phyloP scores from a whole-genome alignment of 1,140 invertebrate genomes.

The Orius insidiosus region DNA sequence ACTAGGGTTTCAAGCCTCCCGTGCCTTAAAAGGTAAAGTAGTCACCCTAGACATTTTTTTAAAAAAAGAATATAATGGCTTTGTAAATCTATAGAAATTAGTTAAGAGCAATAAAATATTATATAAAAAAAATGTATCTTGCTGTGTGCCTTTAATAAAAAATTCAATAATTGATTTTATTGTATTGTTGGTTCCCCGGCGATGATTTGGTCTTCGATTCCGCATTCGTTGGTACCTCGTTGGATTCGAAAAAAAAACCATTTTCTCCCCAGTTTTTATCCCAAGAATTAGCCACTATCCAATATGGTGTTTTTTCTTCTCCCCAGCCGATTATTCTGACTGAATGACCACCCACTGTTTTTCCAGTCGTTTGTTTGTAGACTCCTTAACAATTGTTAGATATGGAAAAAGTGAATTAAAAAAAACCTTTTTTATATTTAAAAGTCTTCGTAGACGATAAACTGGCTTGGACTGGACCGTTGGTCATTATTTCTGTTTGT shows the following conservation, averaged over 20 bases:
- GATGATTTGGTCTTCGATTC: conserved; percentile 40
- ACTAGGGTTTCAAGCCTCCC: too few species aligned
- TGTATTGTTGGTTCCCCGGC: too few species aligned
- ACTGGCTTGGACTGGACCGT: conserved; percentile 18
- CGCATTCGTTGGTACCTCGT: conserved; percentile 63
- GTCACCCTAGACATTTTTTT: too few species aligned
- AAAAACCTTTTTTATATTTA: conserved; percentile 17
- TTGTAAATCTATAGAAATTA: too few species aligned
- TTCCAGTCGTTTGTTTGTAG: conserved; percentile 59
- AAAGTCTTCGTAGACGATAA: conserved; percentile 20
- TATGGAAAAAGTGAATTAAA: too few species aligned
- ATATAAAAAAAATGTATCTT: too few species aligned
- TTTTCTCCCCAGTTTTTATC: conserved; percentile 74
- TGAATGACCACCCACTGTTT: conserved; percentile 67
- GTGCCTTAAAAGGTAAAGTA: too few species aligned
- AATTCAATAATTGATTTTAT: too few species aligned
- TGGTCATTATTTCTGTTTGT: conserved; percentile 14
- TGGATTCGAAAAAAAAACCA: conserved; percentile 82
- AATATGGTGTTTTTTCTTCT: conserved; percentile 40
- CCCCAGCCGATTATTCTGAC: conserved; percentile 71
- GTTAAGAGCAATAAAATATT: too few species aligned
- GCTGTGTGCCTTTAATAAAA: too few species aligned
- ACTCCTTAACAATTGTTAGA: conserved; percentile 35
- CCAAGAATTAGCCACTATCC: conserved; percentile 85
- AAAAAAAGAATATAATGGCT: too few species aligned